These are phyloP conservation scores for Pachycephus smyrnensis DNA, from an alignment of 2,888 invertebrate species.

Conservation along the genomic window DNA sequence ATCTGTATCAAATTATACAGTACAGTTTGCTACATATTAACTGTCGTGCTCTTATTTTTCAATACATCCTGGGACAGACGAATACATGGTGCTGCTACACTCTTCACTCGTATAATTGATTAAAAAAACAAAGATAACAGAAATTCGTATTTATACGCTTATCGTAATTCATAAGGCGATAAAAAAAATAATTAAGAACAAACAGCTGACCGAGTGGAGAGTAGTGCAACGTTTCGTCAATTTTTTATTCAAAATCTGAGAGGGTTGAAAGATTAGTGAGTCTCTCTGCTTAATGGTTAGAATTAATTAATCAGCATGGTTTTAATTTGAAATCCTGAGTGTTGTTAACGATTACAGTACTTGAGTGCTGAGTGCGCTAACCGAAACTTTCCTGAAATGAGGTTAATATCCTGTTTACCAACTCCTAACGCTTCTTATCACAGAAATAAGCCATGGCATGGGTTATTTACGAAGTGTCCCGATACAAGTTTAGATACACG, in stretches of 20 bases:
- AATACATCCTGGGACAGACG: conserved; percentile 28
- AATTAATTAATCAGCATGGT: not conserved
- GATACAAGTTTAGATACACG: conserved; percentile 35
- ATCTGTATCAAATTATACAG: conserved; percentile 35
- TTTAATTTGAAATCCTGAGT: not conserved
- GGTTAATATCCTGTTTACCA: conserved; percentile 55
- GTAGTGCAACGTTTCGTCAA: not conserved
- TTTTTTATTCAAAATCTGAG: not conserved
- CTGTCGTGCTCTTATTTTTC: conserved; percentile 31
- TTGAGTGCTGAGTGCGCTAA: not conserved
- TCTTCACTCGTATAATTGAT: no score
- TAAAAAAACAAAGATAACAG: no score
- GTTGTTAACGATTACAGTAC: not conserved
- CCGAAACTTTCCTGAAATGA: conserved; percentile 32
- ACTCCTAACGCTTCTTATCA: conserved; percentile 45
- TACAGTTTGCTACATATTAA: conserved; percentile 28
- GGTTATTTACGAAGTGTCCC: conserved; percentile 38
- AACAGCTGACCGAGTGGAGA: not conserved
- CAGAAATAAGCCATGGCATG: conserved; percentile 39
- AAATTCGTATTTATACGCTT: not conserved
- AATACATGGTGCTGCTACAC: no score
- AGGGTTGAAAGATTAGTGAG: not conserved
- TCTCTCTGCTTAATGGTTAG: not conserved
- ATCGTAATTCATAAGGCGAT: not conserved
- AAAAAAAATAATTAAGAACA: not conserved